Evolutionary conservation across 2,113 vertebrate genomes (phyloP), one percentile per base, ranked within the genome.

Genomic region (Rhabdornis inornatus): DNA sequence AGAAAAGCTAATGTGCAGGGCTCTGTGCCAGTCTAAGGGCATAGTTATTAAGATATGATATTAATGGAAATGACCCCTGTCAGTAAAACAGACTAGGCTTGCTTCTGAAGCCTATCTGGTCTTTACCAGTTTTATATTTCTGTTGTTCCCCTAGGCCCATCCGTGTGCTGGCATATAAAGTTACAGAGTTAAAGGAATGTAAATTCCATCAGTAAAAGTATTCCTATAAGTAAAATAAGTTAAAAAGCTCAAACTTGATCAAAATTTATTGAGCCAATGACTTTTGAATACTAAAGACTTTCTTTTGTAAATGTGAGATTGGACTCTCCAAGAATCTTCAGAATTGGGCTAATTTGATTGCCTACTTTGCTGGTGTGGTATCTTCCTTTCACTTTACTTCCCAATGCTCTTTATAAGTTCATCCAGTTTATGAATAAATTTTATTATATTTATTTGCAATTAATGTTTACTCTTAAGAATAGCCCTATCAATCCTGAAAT

Each of bases 11-110:
- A 96, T 90, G 31, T 14, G 30, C 31, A n/a, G 70, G 66, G 82
- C 80, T 84, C 31, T 55, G 33, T 65, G 93, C 75, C 95, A 90
- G n/a, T 61, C 52, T 61, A 71, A 90, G 80, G 55, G 40, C 74
- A 93, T 33, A 61, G 40, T 81, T 93, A 94, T 83, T 95, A 90
- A 87, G 83, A 91, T 76, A 92, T 17, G 33, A 63, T 96, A 92
- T 95, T 96, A 95, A 96, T 96, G 69, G 80, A 93, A 97, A 96
- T 91, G 31, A 93, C 83, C 78, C 83, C 92, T 94, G 69, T 95
- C 88, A 92, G 70, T 83, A 90, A 94, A 83, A 94, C 63, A 40
- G 57, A 91, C 91, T 68, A 45, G 96, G 61, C 65, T 89, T 90
- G 90, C 59, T 90, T 88, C 77, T 69, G 86, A 97, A 95, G 60